These are phyloP conservation scores for Amphiduros pacificus DNA, from an alignment of 2,888 invertebrate genomes.

Conservation along the genomic window DNA sequence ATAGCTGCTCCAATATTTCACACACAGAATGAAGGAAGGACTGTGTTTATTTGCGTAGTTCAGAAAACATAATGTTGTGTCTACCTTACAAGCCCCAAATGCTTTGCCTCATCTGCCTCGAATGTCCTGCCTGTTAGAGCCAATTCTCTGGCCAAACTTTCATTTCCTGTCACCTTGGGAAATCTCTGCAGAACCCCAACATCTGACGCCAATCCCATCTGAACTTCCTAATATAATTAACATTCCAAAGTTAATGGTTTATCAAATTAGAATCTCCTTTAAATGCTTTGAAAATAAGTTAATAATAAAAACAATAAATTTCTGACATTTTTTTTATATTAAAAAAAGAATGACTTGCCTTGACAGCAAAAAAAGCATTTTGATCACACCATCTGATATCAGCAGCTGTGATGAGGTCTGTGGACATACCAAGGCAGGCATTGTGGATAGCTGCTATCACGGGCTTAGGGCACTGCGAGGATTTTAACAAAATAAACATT, in stretches of 20 bases:
- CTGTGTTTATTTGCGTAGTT: background rate
- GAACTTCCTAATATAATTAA: conserved; percentile 55
- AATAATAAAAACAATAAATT: too few species aligned
- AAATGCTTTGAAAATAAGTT: background rate
- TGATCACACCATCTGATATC: conserved; percentile 89
- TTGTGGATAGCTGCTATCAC: conserved; percentile 86
- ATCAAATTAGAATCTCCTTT: background rate
- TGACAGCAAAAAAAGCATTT: conserved; percentile 90
- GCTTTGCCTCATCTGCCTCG: conserved; percentile 76
- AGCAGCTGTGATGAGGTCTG: conserved; percentile 84
- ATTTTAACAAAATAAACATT: background rate
- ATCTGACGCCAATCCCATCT: conserved; percentile 87
- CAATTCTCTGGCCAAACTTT: conserved; percentile 84
- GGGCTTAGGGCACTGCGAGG: conserved; percentile 89
- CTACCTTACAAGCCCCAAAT: conserved; percentile 81
- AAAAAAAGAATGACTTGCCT: conserved; percentile 62
- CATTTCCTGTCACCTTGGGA: conserved; percentile 86
- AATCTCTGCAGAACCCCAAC: conserved; percentile 91
- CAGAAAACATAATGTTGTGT: background rate
- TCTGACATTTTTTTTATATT: too few species aligned
- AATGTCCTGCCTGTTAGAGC: conserved; percentile 85
- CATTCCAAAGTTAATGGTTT: background rate
- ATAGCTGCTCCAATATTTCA: too few species aligned
- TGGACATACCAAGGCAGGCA: conserved; percentile 88
- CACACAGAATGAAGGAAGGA: background rate